These are phyloP conservation scores for Nestor notabilis DNA, from an alignment of 2,113 vertebrate genomes.

Conservation along the genomic window DNA sequence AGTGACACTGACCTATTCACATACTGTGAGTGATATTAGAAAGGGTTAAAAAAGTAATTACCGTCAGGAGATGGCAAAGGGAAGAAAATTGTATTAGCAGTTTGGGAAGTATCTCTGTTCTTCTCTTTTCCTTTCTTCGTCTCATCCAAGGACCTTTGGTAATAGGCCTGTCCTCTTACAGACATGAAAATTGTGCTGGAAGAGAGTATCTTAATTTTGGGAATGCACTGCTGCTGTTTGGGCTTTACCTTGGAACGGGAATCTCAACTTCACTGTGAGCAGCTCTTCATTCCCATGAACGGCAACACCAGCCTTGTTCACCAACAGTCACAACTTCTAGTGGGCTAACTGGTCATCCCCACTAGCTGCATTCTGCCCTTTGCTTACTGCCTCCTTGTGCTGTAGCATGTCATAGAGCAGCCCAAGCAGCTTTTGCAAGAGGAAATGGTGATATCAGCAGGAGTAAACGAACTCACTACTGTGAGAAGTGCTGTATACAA, in stretches of 20 bases:
- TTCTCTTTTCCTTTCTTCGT: background rate
- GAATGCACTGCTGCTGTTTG: accelerated
- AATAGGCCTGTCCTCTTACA: background rate
- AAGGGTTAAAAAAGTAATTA: background rate
- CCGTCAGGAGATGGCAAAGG: background rate
- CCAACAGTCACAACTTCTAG: background rate
- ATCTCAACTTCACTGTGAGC: background rate
- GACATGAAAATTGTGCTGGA: background rate
- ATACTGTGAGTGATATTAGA: background rate
- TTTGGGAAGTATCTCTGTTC: background rate
- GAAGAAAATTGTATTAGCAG: background rate
- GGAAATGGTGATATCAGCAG: background rate
- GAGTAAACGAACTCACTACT: background rate
- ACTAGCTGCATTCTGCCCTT: background rate
- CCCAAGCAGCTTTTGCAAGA: background rate
- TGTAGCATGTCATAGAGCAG: background rate
- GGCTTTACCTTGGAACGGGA: background rate
- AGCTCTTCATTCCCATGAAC: accelerated
- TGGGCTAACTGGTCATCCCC: background rate
- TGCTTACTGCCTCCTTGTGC: background rate
- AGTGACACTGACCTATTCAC: background rate
- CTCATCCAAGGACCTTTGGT: background rate
- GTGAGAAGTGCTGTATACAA: background rate
- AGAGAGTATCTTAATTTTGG: background rate
- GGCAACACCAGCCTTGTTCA: background rate